Percentiles rank a stretch among this genome's conserved stretches.
Conservation (phyloP, 2,888 invertebrate species). For the Molanna angustata region DNA sequence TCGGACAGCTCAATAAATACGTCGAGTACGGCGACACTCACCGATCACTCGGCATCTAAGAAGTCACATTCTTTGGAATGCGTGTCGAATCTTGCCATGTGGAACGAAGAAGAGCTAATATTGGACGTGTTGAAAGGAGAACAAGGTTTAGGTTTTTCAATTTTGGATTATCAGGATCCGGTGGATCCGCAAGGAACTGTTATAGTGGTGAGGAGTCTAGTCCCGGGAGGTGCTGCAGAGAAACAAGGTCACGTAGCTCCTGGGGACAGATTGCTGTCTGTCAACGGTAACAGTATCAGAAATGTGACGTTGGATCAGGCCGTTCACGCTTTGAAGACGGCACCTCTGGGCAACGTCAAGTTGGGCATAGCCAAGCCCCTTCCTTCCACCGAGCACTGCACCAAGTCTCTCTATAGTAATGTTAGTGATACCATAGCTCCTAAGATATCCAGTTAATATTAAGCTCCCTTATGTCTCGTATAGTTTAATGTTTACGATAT, state of each 20-base stretch:
- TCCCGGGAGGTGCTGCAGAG: conserved; percentile 98
- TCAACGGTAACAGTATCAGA: conserved; percentile 86
- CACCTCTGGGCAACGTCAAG: conserved; percentile 83
- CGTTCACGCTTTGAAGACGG: conserved; percentile 92
- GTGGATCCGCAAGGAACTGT: conserved; percentile 92
- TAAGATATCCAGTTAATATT: conserved; percentile 31
- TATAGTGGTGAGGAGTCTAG: conserved; percentile 94
- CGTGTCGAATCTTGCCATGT: conserved; percentile 92
- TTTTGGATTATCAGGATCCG: conserved; percentile 97
- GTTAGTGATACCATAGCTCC: conserved; percentile 25
- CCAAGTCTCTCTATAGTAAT: conserved; percentile 26
- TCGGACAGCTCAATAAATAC: conserved; percentile 92
- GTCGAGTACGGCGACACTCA: conserved; percentile 78
- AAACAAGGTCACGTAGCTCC: conserved; percentile 91
- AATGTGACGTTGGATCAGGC: conserved; percentile 93
- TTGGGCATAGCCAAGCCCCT: conserved; percentile 90
- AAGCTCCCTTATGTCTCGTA: not conserved
- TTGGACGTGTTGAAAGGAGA: conserved; percentile 92
- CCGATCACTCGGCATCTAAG: conserved; percentile 62
- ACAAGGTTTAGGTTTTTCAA: conserved; percentile 96
- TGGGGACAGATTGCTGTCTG: conserved; percentile 89
- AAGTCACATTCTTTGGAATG: conserved; percentile 94
- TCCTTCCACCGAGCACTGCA: conserved; percentile 43
- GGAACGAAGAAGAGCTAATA: conserved; percentile 91
- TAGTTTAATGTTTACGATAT: not conserved